phyloP scores from a whole-genome alignment of 2,888 invertebrate genomes.

The Theretra japonica region DNA sequence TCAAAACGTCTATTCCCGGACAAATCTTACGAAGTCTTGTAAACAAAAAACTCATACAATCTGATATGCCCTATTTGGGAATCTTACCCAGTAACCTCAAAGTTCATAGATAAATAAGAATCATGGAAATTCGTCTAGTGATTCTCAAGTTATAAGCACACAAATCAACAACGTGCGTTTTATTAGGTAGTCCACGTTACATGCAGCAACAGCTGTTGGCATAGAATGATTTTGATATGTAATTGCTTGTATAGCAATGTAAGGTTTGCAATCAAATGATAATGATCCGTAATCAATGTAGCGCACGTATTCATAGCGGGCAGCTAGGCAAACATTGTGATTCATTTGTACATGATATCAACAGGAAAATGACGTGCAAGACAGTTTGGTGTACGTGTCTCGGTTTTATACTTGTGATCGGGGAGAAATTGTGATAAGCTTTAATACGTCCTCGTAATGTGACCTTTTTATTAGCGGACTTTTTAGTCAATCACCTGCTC shows the following conservation, averaged over 20 bases:
- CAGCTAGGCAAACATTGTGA: constrained; percentile 24
- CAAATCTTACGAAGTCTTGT: too few relatives aligned
- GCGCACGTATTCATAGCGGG: constrained; percentile 18
- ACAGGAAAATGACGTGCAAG: constrained; percentile 31
- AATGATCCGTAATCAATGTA: constrained; percentile 28
- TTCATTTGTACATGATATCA: constrained; percentile 29
- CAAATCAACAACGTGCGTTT: neutral
- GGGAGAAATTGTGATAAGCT: constrained; percentile 10
- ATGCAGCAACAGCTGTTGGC: constrained; percentile 1
- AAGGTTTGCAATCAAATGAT: constrained; percentile 25
- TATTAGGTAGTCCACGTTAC: neutral
- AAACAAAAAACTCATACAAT: too few relatives aligned
- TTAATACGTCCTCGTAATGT: neutral
- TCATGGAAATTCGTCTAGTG: too few relatives aligned
- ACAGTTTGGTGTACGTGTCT: constrained; percentile 18
- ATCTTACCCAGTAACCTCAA: too few relatives aligned
- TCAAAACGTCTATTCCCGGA: too few relatives aligned
- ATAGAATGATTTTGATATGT: constrained; percentile 18
- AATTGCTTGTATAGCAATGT: neutral
- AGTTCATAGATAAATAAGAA: too few relatives aligned
- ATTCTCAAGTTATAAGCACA: too few relatives aligned
- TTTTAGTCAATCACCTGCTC: neutral
- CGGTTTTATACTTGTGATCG: constrained; percentile 3
- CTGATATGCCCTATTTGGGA: too few relatives aligned
- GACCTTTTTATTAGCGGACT: neutral